Conservation (phyloP, 2,888 invertebrate species). For the Hanleya hanleyi region DNA sequence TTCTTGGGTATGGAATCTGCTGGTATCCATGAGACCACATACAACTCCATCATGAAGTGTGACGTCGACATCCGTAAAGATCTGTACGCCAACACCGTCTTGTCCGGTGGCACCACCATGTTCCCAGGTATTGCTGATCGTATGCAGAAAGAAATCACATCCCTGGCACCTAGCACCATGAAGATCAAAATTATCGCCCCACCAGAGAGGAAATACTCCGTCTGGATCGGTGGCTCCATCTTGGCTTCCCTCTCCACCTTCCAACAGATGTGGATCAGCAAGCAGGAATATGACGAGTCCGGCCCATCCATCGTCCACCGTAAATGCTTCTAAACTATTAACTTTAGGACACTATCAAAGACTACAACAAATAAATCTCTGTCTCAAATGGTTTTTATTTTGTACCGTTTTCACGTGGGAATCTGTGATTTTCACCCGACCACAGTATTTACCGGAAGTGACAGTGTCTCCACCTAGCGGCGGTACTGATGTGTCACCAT, state of each 20-base stretch:
- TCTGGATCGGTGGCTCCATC: slow-evolving; percentile 69
- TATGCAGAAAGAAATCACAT: slow-evolving; percentile 98
- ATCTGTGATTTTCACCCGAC: slow-evolving; percentile 1
- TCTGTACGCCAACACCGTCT: slow-evolving; percentile 76
- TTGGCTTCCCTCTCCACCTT: slow-evolving; percentile 65
- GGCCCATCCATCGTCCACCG: slow-evolving; percentile 86
- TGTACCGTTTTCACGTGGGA: not conserved
- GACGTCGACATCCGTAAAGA: slow-evolving; percentile 67
- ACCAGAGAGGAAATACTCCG: slow-evolving; percentile 68
- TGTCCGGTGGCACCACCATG: slow-evolving; percentile 96
- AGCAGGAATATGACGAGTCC: slow-evolving; percentile 56
- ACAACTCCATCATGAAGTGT: slow-evolving; percentile 65
- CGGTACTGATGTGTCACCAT: too few species aligned
- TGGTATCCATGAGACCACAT: slow-evolving; percentile 65
- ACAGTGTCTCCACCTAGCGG: slow-evolving; percentile 1
- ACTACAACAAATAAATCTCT: slow-evolving; percentile 3
- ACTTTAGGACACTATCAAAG: slow-evolving; percentile 4
- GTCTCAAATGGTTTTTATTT: slow-evolving; percentile 8
- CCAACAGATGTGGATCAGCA: slow-evolving; percentile 69
- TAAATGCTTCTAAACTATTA: slow-evolving; percentile 79
- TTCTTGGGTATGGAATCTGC: slow-evolving; percentile 61
- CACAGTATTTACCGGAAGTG: not conserved
- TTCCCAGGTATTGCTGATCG: slow-evolving; percentile 97
- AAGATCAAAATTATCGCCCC: slow-evolving; percentile 76
- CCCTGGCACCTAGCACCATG: slow-evolving; percentile 81